These are phyloP conservation scores for Cenopis cana DNA, from an alignment of 2,888 invertebrate species.

Conservation along the genomic window DNA sequence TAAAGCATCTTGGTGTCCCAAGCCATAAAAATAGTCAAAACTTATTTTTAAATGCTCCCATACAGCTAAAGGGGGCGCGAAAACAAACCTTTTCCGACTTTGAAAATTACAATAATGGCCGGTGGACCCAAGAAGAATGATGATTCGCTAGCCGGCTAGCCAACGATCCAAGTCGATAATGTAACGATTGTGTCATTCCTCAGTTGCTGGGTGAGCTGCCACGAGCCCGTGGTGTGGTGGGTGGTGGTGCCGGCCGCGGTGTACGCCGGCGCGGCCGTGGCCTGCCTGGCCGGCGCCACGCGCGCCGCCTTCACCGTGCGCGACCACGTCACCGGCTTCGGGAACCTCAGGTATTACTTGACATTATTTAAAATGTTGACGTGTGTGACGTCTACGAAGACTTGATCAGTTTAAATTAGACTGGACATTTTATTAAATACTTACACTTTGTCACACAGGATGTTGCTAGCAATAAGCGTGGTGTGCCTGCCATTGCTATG, in stretches of 20 bases:
- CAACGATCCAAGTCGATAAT: too few species aligned
- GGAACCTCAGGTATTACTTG: constrained; percentile 91
- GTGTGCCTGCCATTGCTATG: constrained; percentile 93
- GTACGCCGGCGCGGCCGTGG: constrained; percentile 91
- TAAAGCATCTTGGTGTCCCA: too few species aligned
- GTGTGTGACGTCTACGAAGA: too few species aligned
- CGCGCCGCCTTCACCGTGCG: constrained; percentile 96
- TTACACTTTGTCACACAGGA: constrained; percentile 73
- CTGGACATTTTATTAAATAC: not conserved
- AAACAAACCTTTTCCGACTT: too few species aligned
- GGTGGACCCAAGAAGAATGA: too few species aligned
- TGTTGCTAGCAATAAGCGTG: constrained; percentile 94
- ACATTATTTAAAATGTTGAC: too few species aligned
- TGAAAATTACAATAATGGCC: too few species aligned
- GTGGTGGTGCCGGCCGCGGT: constrained; percentile 95
- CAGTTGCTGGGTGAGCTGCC: constrained; percentile 98
- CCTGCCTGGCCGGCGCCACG: constrained; percentile 93
- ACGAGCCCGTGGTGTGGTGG: constrained; percentile 98
- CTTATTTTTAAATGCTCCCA: too few species aligned
- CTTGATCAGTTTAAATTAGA: not conserved
- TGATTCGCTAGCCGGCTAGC: too few species aligned
- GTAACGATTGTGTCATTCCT: constrained; percentile 50
- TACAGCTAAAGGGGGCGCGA: too few species aligned
- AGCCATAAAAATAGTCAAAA: too few species aligned
- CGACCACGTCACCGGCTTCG: constrained; percentile 95